These are phyloP conservation scores for Drosophila chauvacae DNA, from an alignment of 1,140 invertebrate genomes.

Conservation along the genomic window DNA sequence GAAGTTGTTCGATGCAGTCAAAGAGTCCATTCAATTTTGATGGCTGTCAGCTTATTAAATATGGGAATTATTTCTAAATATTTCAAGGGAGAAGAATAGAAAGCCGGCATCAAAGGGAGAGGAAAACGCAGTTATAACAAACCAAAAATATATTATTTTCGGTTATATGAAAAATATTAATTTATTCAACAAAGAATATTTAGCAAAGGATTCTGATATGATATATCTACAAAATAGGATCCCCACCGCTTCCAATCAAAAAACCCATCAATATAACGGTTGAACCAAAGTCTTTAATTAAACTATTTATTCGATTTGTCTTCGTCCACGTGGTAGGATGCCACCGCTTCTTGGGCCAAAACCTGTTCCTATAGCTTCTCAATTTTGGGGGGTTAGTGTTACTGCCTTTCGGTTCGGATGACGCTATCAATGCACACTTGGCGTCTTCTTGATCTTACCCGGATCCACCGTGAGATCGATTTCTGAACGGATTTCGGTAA, in stretches of 20 bases:
- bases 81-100: background rate
- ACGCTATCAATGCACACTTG: no score
- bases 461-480: background rate
- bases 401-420: no score
- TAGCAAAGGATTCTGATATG: no score
- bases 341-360: background rate
- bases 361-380: background rate
- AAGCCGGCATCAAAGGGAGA: background rate
- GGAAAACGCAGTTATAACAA: no score
- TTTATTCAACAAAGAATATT: no score
- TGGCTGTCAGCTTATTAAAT: constrained; percentile 33
- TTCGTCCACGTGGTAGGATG: background rate
- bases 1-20: constrained; percentile 21
- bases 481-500: background rate
- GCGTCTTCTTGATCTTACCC: background rate
- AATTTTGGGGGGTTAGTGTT: background rate
- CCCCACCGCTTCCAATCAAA: no score
- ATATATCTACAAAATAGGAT: no score
- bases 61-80: constrained; percentile 31
- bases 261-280: background rate
- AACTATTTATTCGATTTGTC: background rate
- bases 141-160: no score
- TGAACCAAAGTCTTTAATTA: background rate
- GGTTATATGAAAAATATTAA: no score
- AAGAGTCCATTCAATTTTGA: constrained; percentile 30